These are phyloP conservation scores for Pelusios castaneus DNA, from an alignment of 2,113 vertebrate genomes.

Conservation along the genomic window DNA sequence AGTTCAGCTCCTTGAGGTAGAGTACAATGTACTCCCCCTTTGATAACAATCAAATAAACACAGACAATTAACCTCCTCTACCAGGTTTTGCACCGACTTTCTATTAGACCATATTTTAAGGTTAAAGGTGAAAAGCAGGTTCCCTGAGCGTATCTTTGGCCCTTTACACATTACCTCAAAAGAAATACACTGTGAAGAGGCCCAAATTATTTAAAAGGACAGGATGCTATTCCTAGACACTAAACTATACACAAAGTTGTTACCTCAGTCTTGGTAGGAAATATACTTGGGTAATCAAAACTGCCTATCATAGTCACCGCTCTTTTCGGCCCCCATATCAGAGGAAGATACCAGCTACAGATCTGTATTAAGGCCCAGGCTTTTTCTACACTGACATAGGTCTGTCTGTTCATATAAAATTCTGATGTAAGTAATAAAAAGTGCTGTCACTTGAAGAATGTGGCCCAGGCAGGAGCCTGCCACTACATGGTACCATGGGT, in stretches of 20 bases:
- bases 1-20: accelerated
- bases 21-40: not conserved
- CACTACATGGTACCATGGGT: not conserved
- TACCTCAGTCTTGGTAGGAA: conserved; percentile 6
- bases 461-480: not conserved
- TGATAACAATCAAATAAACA: not conserved
- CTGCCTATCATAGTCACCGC: conserved; percentile 16
- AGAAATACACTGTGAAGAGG: not conserved
- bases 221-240: not conserved
- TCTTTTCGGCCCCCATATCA: not conserved
- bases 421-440: not conserved
- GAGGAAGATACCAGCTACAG: not conserved
- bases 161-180: not conserved
- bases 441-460: not conserved
- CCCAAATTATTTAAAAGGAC: not conserved
- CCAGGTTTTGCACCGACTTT: accelerated
- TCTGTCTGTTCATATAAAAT: no score
- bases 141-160: not conserved
- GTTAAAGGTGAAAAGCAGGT: not conserved
- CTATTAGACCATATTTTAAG: not conserved
- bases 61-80: not conserved
- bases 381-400: conserved; percentile 35
- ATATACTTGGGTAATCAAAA: not conserved
- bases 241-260: not conserved
- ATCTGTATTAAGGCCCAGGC: not conserved